These are phyloP conservation scores for Drosophila colorata DNA, from an alignment of 2,888 invertebrate species.

Conservation along the genomic window DNA sequence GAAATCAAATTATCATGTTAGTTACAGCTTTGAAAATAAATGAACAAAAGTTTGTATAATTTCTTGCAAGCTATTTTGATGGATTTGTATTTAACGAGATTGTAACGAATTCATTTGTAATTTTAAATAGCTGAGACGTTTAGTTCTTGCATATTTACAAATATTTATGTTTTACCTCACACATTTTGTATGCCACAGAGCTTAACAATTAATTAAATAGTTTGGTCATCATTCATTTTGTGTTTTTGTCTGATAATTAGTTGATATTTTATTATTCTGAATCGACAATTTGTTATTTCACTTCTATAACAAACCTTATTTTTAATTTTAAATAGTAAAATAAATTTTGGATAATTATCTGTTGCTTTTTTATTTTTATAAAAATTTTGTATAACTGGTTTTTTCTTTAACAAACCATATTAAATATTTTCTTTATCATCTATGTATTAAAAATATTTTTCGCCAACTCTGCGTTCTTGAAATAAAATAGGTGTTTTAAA, in stretches of 20 bases:
- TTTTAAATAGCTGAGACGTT: background rate
- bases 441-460: too few relatives aligned
- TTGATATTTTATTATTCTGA: too few relatives aligned
- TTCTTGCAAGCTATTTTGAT: background rate
- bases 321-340: background rate
- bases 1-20: conserved; percentile 14
- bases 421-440: too few relatives aligned
- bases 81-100: background rate
- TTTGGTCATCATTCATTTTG: too few relatives aligned
- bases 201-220: too few relatives aligned
- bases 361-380: background rate
- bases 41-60: background rate
- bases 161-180: background rate
- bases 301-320: background rate
- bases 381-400: too few relatives aligned
- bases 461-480: too few relatives aligned
- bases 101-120: background rate
- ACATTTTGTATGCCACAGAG: too few relatives aligned
- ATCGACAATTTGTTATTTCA: too few relatives aligned
- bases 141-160: background rate
- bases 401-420: too few relatives aligned
- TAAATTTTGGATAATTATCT: background rate
- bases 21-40: conserved; percentile 1
- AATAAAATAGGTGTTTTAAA: too few relatives aligned
- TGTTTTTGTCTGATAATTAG: too few relatives aligned